phyloP scores from a whole-genome alignment of 2,113 vertebrate species.

The mouse (Mus musculus) region GRCm39 chr13:46353001-46353500 shows the following conservation, averaged over 20 bases:
- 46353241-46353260: constrained; percentile 9
- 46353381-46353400: neutral
- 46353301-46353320: constrained; percentile 31
- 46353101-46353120: constrained; percentile 8
- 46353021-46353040: constrained; percentile 38
- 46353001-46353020: neutral
- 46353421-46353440: neutral
- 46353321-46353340: neutral
- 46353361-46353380: neutral
- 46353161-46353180: constrained; percentile 13
- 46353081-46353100: constrained; percentile 51
- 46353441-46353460: neutral
- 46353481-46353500: neutral
- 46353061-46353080: constrained; percentile 21
- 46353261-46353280: constrained; percentile 40
- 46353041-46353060: neutral
- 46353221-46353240: constrained; percentile 4
- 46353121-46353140: constrained; percentile 36
- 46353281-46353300: constrained; percentile 38
- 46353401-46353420: neutral
- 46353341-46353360: constrained; percentile 11
- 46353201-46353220: neutral
- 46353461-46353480: no score
- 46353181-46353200: neutral
- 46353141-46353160: constrained; percentile 2